Percentiles rank a stretch among this genome's conserved stretches.
phyloP scores from a whole-genome alignment of 2,888 invertebrate species.

The Leucophenga maculata region DNA sequence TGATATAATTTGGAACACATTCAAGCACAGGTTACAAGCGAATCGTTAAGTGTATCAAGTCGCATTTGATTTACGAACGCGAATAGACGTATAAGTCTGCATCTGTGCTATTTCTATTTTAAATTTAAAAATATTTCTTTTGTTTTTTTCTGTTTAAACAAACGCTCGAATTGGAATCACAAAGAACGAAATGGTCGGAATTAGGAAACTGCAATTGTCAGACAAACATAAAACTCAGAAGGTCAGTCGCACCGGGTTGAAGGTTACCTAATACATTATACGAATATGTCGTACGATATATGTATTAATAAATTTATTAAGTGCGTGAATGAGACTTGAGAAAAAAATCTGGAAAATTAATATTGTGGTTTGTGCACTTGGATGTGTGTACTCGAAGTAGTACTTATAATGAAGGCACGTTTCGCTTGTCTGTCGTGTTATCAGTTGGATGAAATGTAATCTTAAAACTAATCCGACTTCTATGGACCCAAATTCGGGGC shows the following conservation, averaged over 20 bases:
- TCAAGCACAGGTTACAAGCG: constrained; percentile 23
- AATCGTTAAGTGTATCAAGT: constrained; percentile 16
- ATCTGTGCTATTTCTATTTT: not conserved
- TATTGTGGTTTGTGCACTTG: no score
- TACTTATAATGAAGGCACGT: no score
- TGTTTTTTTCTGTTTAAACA: no score
- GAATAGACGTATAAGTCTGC: constrained; percentile 1
- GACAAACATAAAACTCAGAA: constrained; percentile 6
- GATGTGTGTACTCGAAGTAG: no score
- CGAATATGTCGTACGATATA: not conserved
- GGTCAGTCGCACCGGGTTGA: not conserved
- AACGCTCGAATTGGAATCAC: not conserved
- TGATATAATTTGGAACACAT: constrained; percentile 15
- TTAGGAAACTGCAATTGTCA: constrained; percentile 2
- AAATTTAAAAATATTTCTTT: not conserved
- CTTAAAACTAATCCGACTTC: not conserved
- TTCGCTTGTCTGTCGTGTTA: not conserved
- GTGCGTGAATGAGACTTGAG: not conserved
- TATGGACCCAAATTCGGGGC: not conserved
- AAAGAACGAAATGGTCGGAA: constrained; percentile 12
- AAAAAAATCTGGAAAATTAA: no score
- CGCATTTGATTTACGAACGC: constrained; percentile 21
- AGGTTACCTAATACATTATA: not conserved
- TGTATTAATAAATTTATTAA: not conserved
- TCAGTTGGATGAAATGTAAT: not conserved